Conservation (phyloP, 1,140 invertebrate species). For the Musca vetustissima region DNA sequence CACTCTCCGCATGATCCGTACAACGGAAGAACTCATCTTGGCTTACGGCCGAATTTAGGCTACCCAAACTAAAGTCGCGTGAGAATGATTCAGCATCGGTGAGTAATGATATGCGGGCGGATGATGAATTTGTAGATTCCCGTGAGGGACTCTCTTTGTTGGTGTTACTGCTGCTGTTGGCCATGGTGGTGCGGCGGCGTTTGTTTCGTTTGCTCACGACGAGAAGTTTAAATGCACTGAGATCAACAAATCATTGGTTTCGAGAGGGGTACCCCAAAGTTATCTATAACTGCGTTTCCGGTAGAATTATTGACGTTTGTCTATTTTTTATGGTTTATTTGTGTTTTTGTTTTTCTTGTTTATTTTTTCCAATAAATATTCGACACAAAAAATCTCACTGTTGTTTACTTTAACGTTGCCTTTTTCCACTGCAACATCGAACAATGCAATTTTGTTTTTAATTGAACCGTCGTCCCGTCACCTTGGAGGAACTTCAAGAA, state of each 20-base stretch:
- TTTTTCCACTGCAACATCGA: neutral
- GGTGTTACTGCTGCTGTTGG: slow-evolving; percentile 20
- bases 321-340: no score
- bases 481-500: slow-evolving; percentile 9
- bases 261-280: neutral
- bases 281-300: neutral
- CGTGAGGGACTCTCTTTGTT: slow-evolving; percentile 54
- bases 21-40: slow-evolving; percentile 79
- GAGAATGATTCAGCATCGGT: slow-evolving; percentile 47
- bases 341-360: neutral
- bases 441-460: slow-evolving; percentile 19
- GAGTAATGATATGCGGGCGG: slow-evolving; percentile 48
- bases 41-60: slow-evolving; percentile 48
- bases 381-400: neutral
- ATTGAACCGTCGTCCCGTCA: slow-evolving; percentile 1
- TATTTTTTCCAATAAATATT: neutral
- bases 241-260: neutral
- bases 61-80: slow-evolving; percentile 49
- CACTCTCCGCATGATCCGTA: slow-evolving; percentile 76
- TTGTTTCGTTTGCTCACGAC: neutral
- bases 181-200: neutral
- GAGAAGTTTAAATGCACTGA: slow-evolving; percentile 6
- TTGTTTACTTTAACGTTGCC: neutral
- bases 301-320: neutral
- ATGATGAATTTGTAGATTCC: slow-evolving; percentile 50